Base-by-base conservation (phyloP, 2,113 vertebrate genomes). In the Saccopteryx bilineata region DNA sequence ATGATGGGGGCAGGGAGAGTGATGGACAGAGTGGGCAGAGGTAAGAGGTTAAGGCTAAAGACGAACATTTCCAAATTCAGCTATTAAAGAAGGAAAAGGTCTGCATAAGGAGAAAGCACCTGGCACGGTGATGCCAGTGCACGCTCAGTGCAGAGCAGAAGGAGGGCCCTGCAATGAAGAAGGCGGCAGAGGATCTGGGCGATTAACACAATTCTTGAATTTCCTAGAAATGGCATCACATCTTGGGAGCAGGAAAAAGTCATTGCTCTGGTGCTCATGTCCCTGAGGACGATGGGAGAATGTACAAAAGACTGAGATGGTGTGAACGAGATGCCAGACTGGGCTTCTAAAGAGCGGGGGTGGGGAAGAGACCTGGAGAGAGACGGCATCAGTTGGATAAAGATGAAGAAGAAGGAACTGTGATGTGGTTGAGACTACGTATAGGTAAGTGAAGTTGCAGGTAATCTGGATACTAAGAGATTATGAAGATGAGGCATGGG, bases 401-500 rank as follows among this genome's bases (percentile, higher is more conserved):
- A 78, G 50, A 61, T 2, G 18, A n/a, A 14, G 12, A 1, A 48
- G 12, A 39, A 31, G 52, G 33, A 87, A 80, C 5, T 9, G 17
- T 7, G 48, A 39, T 3, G 18, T 19, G n/a, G 17, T 14, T 82
- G 50, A 63, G 78, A 81, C 58, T 28, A 12, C 10, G 39, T 39
- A 39, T 39, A 54, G 15, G 54, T 8, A 24, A 81, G 23, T 3
- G 18, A 69, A 12, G 23, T 2, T 26, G 24, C 60, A 52, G 58
- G 71, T 24, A 80, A 82, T 6, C 10, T 26, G 24, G 50, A 63
- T n/a, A 60, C 15, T 1, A 48, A 50, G 0, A 87, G 52, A 66
- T 56, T 0, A 3, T 14, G 14, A 12, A 6, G 7, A 2, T 46
- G 15, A 9, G 50, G 15, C 82, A 5, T 2, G 21, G 31, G 9